Conservation (phyloP, 2,797 vertebrate genomes). For the Heliangelus exortis region DNA sequence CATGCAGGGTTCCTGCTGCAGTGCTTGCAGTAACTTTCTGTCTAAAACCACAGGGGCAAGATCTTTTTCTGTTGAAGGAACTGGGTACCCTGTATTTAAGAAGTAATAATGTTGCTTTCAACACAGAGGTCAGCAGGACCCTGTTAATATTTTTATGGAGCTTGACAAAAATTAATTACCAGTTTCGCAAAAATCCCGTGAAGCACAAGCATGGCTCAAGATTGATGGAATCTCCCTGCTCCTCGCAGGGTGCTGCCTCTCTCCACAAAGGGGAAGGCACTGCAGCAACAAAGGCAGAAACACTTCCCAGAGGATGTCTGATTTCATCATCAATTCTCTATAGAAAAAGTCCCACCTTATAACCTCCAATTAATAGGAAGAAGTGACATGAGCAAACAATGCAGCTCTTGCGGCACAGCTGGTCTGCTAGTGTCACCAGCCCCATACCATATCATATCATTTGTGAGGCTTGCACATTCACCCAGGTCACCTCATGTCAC, state of each 20-base stretch:
- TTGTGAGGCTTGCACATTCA: background rate
- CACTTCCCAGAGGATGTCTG: background rate
- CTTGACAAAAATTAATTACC: conserved; percentile 75
- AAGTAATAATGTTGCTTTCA: conserved; percentile 66
- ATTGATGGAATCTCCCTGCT: conserved; percentile 52
- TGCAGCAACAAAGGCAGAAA: background rate
- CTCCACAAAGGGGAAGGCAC: background rate
- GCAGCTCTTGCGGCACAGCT: background rate
- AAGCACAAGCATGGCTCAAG: conserved; percentile 2
- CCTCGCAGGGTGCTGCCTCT: conserved; percentile 27
- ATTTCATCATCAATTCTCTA: conserved; percentile 6
- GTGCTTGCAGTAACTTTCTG: conserved; percentile 29
- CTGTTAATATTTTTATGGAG: conserved; percentile 73
- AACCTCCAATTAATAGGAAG: conserved; percentile 4
- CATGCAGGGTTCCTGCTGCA: background rate
- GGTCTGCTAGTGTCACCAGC: background rate
- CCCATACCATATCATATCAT: fast-evolving
- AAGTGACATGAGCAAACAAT: background rate
- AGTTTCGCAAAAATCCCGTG: conserved; percentile 60
- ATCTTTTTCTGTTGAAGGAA: conserved; percentile 38
- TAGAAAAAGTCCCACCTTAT: background rate
- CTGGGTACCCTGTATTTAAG: conserved; percentile 46
- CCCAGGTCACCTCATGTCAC: background rate
- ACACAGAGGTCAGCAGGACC: conserved; percentile 61
- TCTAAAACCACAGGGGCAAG: conserved; percentile 31